These are phyloP conservation scores for Perodicticus potto DNA, from an alignment of 2,797 vertebrate genomes.

Conservation along the genomic window DNA sequence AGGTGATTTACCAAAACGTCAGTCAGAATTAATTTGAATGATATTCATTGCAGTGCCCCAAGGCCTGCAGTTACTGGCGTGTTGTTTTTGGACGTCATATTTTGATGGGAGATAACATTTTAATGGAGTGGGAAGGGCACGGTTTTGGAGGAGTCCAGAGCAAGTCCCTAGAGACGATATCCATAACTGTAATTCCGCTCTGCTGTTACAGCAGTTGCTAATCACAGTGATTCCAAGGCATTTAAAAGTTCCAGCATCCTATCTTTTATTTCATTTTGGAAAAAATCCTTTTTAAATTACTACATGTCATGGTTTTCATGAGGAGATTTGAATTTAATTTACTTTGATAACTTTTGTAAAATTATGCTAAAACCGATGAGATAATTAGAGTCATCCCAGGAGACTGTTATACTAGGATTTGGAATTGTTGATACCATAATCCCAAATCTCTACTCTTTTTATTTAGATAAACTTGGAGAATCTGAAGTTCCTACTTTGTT, in stretches of 20 bases:
- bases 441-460: not conserved
- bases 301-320: constrained; percentile 55
- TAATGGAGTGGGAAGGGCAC: constrained; percentile 78
- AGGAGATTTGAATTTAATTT: constrained; percentile 60
- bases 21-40: constrained; percentile 82
- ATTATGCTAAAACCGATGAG: constrained; percentile 34
- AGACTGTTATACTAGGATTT: not conserved
- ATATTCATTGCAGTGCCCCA: constrained; percentile 78
- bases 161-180: constrained; percentile 74
- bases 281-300: constrained; percentile 69
- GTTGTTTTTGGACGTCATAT: constrained; percentile 81
- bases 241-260: constrained; percentile 71
- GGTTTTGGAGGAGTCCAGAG: constrained; percentile 80
- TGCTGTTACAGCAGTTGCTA: constrained; percentile 71
- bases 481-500: not conserved
- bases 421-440: constrained; percentile 36
- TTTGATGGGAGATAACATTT: constrained; percentile 84
- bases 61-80: constrained; percentile 81
- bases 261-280: constrained; percentile 69
- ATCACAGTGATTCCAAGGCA: constrained; percentile 69
- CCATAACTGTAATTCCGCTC: constrained; percentile 68
- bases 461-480: constrained; percentile 39
- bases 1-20: constrained; percentile 85
- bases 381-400: not conserved
- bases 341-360: constrained; percentile 60